Base-by-base conservation (phyloP, 2,888 invertebrate genomes). In the Erebia palarica region DNA sequence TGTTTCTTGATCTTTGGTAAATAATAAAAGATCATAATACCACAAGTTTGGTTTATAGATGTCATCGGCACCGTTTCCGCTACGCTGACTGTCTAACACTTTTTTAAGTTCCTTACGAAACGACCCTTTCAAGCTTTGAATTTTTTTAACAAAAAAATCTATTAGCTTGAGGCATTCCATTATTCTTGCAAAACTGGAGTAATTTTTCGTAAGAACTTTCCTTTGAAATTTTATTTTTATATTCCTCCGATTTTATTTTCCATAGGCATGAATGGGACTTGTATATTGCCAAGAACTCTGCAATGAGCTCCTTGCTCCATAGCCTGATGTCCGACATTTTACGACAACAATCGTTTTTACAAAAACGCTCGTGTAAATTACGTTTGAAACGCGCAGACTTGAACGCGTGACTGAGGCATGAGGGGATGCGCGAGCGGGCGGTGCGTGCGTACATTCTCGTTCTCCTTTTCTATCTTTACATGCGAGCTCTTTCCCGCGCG, bases 1-100 rank as follows among this genome's bases (percentile, higher is more conserved):
- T 53, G 53, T 53, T 53, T 53, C 53, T 16, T 53, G 53, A n/a
- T 53, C 53, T n/a, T 53, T 53, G n/a, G 53, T n/a, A 9, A 53
- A 53, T n/a, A 53, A 16, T 53, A 53, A 53, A 53, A 53, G 53
- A 1, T 53, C 53, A 3, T 49, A 49, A 49, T 49, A 53, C 53
- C 53, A 53, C 3, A 53, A 53, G 3, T 53, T 53, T 1, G 53
- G 53, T n/a, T 53, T 53, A n/a, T 53, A 53, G 0, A 53, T 53
- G 1, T 53, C 53, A 53, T 53, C 3, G 4, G 3, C 3, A n/a
- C n/a, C 53, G n/a, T 53, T 53, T 53, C 53, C 53, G 7, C 53
- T 53, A 53, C n/a, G 53, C 53, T 53, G 53, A n/a, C 53, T 53
- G n/a, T 53, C 53, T 53, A 3, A n/a, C 7, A 53, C 53, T 53